Evolutionary conservation across 2,113 vertebrate genomes (phyloP).

Genomic region (Pseudolaguvia tuberculata): DNA sequence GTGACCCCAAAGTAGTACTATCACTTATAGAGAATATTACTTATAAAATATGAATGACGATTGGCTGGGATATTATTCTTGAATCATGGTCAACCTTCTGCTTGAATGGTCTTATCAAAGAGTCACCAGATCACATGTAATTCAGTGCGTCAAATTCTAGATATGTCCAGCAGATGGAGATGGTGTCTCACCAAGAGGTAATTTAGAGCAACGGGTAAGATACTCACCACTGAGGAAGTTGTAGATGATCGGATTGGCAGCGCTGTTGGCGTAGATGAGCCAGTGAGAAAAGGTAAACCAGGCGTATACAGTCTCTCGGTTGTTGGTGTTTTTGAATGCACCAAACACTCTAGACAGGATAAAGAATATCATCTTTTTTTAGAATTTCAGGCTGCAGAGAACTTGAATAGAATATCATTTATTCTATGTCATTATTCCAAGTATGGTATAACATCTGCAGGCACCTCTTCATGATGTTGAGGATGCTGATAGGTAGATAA

Average conservation of each 20-base stretch:
- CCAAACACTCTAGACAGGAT: slow-evolving; percentile 82
- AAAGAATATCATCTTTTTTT: neutral
- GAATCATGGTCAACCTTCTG: neutral
- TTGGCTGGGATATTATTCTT: too few relatives aligned
- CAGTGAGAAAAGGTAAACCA: slow-evolving; percentile 97
- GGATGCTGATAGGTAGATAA: slow-evolving; percentile 93
- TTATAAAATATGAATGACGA: too few relatives aligned
- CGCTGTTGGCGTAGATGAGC: slow-evolving; percentile 97
- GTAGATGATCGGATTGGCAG: slow-evolving; percentile 96
- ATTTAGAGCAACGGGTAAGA: neutral
- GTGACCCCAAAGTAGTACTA: too few relatives aligned
- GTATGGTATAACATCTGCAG: neutral
- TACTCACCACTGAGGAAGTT: slow-evolving; percentile 96
- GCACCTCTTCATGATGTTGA: slow-evolving; percentile 96
- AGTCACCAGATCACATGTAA: neutral
- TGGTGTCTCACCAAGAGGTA: neutral
- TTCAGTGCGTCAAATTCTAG: neutral
- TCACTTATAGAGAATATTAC: too few relatives aligned
- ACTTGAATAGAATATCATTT: neutral
- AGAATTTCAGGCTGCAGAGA: neutral
- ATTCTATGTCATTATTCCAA: neutral
- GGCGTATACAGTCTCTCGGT: slow-evolving; percentile 91
- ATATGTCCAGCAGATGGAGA: slow-evolving; percentile 56
- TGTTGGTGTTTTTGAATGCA: slow-evolving; percentile 81
- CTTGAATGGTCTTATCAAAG: slow-evolving; percentile 14